Conservation (phyloP, 2,113 vertebrate species). For the Xyrauchen texanus region DNA sequence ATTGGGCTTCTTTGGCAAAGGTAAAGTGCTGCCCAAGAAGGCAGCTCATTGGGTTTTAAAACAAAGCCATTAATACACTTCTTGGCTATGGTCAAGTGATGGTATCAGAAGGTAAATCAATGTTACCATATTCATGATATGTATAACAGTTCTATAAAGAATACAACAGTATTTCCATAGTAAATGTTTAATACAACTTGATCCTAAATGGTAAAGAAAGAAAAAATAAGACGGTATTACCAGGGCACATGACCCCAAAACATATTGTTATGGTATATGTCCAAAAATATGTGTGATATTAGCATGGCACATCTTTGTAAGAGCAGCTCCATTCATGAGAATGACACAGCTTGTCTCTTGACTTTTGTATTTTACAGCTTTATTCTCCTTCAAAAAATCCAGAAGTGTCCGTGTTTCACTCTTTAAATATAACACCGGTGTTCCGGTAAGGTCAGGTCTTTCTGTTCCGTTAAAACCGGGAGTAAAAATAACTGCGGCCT, state of each 20-base stretch:
- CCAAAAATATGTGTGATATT: not conserved
- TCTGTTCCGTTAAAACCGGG: not conserved
- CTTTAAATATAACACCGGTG: not conserved
- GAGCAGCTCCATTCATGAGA: not conserved
- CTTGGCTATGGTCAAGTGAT: not conserved
- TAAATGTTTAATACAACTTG: no score
- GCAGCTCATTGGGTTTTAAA: not conserved
- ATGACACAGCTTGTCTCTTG: constrained; percentile 47
- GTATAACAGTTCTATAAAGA: no score
- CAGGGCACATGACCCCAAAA: no score
- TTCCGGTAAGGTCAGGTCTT: not conserved
- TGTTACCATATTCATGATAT: not conserved
- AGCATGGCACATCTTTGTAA: not conserved
- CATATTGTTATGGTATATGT: not conserved
- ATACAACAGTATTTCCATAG: no score
- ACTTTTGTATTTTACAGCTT: not conserved
- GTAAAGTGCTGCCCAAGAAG: no score
- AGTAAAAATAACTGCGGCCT: constrained; percentile 46
- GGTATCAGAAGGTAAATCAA: not conserved
- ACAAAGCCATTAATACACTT: not conserved
- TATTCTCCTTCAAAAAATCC: not conserved
- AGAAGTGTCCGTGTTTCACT: not conserved
- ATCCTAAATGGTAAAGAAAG: no score
- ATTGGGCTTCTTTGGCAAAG: no score
- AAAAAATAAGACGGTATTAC: no score